Percentiles rank a stretch among this genome's conserved stretches.
Conservation (phyloP, 2,113 vertebrate genomes). For the Corythornis vintsioides region DNA sequence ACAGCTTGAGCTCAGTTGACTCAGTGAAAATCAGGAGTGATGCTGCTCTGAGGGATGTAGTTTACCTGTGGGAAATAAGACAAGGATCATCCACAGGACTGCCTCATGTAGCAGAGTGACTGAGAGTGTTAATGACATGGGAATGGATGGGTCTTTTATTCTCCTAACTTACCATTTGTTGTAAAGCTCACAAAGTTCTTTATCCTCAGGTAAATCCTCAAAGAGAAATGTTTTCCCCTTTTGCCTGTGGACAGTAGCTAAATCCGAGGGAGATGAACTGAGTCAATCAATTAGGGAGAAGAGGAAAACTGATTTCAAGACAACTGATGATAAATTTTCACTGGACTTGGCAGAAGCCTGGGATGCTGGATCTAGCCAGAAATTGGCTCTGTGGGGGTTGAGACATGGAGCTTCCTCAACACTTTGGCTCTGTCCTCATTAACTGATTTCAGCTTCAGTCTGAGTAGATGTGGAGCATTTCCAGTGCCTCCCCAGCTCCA, state of each 20-base stretch:
- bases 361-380: not conserved
- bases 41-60: not conserved
- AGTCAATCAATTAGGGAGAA: not conserved
- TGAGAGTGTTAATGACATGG: not conserved
- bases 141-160: rapidly evolving
- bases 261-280: not conserved
- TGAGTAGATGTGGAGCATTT: not conserved
- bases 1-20: not conserved
- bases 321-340: not conserved
- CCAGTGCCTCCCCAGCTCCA: not conserved
- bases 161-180: not conserved
- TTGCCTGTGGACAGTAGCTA: not conserved
- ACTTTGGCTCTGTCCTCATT: not conserved
- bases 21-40: not conserved
- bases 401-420: not conserved
- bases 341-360: not conserved
- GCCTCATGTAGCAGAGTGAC: rapidly evolving
- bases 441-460: not conserved
- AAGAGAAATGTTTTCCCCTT: not conserved
- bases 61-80: not conserved
- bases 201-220: not conserved
- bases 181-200: not conserved
- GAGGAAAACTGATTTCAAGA: not conserved
- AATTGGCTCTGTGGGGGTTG: not conserved
- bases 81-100: rapidly evolving